Conservation (phyloP, 2,888 invertebrate species). For the Marasmarcha lunaedactyla region DNA sequence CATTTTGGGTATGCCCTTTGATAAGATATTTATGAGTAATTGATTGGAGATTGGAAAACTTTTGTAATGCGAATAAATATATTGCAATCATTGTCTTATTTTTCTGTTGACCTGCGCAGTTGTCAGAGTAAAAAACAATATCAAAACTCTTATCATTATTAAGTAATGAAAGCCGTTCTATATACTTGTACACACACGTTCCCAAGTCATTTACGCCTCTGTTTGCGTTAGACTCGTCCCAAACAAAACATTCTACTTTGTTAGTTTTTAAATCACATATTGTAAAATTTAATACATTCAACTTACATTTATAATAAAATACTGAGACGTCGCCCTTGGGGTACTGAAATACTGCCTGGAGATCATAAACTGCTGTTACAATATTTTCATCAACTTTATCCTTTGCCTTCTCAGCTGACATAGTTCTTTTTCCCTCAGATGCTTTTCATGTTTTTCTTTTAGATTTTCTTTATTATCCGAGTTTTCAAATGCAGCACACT, state of each 20-base stretch:
- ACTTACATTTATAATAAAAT: constrained; percentile 20
- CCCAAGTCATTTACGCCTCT: constrained; percentile 10
- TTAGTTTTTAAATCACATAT: constrained; percentile 1
- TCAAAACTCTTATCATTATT: constrained; percentile 6
- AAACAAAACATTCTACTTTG: constrained; percentile 6
- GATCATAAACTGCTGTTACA: constrained; percentile 20
- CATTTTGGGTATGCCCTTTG: constrained; percentile 22
- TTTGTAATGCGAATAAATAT: constrained; percentile 10
- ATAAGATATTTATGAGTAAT: constrained; percentile 21
- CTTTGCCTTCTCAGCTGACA: too few species aligned
- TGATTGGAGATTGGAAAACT: constrained; percentile 9
- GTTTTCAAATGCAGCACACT: too few species aligned
- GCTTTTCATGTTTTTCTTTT: too few species aligned
- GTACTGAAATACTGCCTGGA: constrained; percentile 25
- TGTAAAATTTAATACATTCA: constrained; percentile 10
- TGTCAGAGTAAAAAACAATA: constrained; percentile 19
- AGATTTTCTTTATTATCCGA: too few species aligned
- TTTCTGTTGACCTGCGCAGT: constrained; percentile 20
- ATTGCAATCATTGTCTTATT: constrained; percentile 13
- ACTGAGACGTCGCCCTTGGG: constrained; percentile 23
- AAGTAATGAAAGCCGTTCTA: constrained; percentile 1
- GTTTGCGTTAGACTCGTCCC: constrained; percentile 9
- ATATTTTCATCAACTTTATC: constrained; percentile 15
- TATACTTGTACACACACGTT: constrained; percentile 7
- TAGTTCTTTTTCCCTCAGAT: too few species aligned